Percentiles rank a stretch among this genome's conserved stretches.
phyloP scores from a whole-genome alignment of 2,888 invertebrate species.

The Caenorhabditis auriculariae region DNA sequence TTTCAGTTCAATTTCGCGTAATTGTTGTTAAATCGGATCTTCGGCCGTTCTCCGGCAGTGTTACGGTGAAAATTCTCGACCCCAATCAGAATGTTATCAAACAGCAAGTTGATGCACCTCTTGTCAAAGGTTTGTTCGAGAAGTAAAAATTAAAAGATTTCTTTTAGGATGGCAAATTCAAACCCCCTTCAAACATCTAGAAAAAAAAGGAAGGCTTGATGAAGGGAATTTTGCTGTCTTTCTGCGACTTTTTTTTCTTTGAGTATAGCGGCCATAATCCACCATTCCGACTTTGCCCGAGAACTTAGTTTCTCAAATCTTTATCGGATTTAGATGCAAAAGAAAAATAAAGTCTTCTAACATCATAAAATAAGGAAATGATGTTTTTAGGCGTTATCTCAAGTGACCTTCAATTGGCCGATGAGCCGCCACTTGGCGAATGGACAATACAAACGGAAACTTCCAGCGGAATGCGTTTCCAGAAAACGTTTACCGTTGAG shows the following conservation, averaged over 20 bases:
- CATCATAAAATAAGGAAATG: no score
- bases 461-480: conserved; percentile 45
- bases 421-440: conserved; percentile 65
- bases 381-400: conserved; percentile 57
- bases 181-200: neutral
- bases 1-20: conserved; percentile 77
- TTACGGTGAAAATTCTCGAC: conserved; percentile 71
- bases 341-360: no score
- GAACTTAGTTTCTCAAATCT: no score
- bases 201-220: neutral
- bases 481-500: conserved; percentile 78
- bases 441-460: conserved; percentile 63
- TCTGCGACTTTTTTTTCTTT: neutral
- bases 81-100: conserved; percentile 63
- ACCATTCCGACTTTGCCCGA: no score
- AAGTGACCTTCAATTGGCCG: conserved; percentile 60
- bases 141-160: neutral
- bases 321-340: no score
- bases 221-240: neutral
- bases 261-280: no score
- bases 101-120: conserved; percentile 52
- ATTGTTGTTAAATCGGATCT: conserved; percentile 77
- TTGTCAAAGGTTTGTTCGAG: conserved; percentile 55
- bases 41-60: conserved; percentile 72
- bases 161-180: no score